Base-by-base conservation (phyloP, 2,113 vertebrate genomes). In the Ictalurus furcatus region DNA sequence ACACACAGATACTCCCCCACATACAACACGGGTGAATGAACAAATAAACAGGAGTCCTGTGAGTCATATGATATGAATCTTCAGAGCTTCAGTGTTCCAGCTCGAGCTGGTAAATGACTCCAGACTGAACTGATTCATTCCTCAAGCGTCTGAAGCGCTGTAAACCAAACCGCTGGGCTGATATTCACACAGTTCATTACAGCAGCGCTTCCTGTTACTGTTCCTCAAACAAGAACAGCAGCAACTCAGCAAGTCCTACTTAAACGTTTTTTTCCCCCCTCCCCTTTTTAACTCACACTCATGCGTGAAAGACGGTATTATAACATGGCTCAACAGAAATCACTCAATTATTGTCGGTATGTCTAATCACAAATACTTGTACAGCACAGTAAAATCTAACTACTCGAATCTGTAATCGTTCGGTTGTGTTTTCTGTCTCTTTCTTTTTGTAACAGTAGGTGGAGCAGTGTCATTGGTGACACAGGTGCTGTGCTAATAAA, bases 31-130 rank as follows among this genome's bases (percentile, higher is more conserved):
- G 30, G 25, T 58, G 63, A 82, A 73, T 56, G 52, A 71, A 71
- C 80, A 87, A 81, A 87, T 54, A 80, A 67, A 87, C 59, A 61
- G 34, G 37, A 86, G 23, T 8, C 58, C 21, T 30, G 14, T 69
- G 84, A 85, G 28, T 87, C 86, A 80, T 67, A 61, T 44, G 74
- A 87, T 87, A 87, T 56, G 86, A 69, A 30, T 81, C 86, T 81
- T 65, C 48, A 48, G 54, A 40, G 73, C n/a, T 5, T 76, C 23
- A 40, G 30, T 25, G 19, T 74, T 86, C 48, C 84, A 56, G 84
- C 28, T 65, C 7, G n/a, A 76, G 34, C 67, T 28, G 71, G 56
- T 78, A 79, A 87, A 65, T 52, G 73, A 80, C 59, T 87, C 86
- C 74, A 87, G 74, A 25, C 59, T 4, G 73, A 87, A 87, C 9